Evolutionary conservation across 2,797 vertebrate genomes (phyloP).

Genomic region (Poecile montanus): DNA sequence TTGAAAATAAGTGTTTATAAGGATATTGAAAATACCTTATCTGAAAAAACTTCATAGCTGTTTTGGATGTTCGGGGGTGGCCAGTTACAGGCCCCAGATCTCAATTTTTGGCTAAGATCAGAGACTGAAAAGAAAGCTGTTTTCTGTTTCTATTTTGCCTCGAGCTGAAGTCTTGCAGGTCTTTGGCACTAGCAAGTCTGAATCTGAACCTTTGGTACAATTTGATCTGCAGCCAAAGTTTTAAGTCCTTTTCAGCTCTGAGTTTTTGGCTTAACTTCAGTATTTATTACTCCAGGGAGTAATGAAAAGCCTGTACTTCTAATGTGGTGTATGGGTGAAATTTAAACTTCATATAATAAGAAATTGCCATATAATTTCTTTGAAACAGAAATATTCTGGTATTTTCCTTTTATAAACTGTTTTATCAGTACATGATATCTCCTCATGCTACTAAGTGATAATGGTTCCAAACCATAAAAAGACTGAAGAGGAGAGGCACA

Average conservation of each 20-base stretch:
- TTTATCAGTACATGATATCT: background rate
- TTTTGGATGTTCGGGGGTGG: background rate
- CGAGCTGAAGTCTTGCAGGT: background rate
- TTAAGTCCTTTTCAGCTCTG: background rate
- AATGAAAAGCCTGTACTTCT: background rate
- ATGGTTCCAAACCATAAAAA: background rate
- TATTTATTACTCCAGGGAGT: background rate
- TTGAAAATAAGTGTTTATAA: background rate
- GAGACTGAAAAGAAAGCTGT: background rate
- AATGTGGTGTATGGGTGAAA: background rate
- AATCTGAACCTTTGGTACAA: background rate
- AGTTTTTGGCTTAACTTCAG: background rate
- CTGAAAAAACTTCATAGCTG: background rate
- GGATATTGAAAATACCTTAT: background rate
- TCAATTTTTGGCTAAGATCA: background rate
- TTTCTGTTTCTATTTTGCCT: background rate
- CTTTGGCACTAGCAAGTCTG: background rate
- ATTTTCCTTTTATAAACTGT: background rate
- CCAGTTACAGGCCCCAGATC: background rate
- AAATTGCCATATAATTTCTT: background rate
- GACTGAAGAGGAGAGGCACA: background rate
- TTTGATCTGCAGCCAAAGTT: background rate
- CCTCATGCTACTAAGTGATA: background rate
- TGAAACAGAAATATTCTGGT: background rate
- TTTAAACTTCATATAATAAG: background rate